Percentiles rank a stretch among this genome's conserved stretches.
Evolutionary conservation across 2,888 invertebrate species (phyloP).

Genomic region (Polydrusus cervinus): DNA sequence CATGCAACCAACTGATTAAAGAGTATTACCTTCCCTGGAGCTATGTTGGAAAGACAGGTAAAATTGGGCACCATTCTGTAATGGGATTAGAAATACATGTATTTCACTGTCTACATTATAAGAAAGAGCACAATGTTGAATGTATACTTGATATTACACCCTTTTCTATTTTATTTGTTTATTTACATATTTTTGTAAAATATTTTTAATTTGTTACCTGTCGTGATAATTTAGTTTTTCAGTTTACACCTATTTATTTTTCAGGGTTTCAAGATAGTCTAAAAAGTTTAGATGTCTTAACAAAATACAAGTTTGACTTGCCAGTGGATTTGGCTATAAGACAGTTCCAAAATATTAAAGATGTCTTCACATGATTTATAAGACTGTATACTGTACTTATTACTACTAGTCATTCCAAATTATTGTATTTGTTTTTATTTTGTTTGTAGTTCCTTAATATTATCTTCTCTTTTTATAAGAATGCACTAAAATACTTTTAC

Average conservation of each 20-base stretch:
- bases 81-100: too few species aligned
- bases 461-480: constrained; percentile 6
- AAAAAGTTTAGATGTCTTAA: constrained; percentile 90
- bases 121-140: constrained; percentile 26
- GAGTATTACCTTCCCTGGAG: constrained; percentile 92
- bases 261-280: constrained; percentile 96
- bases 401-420: constrained; percentile 57
- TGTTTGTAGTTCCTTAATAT: constrained; percentile 10
- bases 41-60: constrained; percentile 94
- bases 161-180: not conserved
- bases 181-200: too few species aligned
- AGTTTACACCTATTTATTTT: constrained; percentile 34
- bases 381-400: constrained; percentile 31
- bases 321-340: constrained; percentile 97
- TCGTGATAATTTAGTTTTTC: too few species aligned
- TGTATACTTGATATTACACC: constrained; percentile 9
- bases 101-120: too few species aligned
- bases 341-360: constrained; percentile 98
- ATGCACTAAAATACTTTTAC: not conserved
- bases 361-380: constrained; percentile 85
- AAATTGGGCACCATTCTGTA: constrained; percentile 11
- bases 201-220: too few species aligned
- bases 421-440: constrained; percentile 15
- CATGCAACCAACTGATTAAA: constrained; percentile 86
- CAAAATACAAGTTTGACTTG: constrained; percentile 90